Conservation (phyloP, 64 coral and sea anemone genomes). For the Montipora capricornis region DNA sequence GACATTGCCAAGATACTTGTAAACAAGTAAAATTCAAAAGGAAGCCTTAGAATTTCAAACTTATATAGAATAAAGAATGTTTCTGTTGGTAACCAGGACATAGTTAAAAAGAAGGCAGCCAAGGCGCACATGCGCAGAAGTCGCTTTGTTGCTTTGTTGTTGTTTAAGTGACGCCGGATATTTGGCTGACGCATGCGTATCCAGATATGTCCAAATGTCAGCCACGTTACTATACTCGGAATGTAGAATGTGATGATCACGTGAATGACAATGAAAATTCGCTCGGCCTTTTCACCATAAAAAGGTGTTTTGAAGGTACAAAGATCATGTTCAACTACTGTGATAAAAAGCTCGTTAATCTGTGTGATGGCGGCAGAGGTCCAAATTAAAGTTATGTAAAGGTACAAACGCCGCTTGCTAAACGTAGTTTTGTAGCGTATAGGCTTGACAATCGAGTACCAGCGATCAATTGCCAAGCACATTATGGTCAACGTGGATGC, state of each 20-base stretch:
- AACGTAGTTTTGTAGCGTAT: constrained; percentile 22
- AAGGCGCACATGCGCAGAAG: constrained; percentile 11
- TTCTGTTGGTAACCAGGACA: constrained; percentile 63
- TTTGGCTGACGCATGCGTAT: constrained; percentile 24
- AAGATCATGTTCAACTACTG: constrained; percentile 10
- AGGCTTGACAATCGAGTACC: not conserved
- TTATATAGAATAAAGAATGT: constrained; percentile 45
- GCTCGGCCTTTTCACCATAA: constrained; percentile 41
- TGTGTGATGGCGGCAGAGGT: not conserved
- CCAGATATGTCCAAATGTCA: constrained; percentile 52
- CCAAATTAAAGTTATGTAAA: not conserved
- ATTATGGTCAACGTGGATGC: too few relatives aligned
- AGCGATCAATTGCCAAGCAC: not conserved
- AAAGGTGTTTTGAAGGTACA: constrained; percentile 45
- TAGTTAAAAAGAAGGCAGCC: constrained; percentile 56
- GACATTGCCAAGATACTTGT: not conserved
- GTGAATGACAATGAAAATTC: constrained; percentile 43
- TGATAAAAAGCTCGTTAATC: constrained; percentile 29
- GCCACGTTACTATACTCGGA: not conserved
- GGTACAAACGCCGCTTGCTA: not conserved
- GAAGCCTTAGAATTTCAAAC: not conserved
- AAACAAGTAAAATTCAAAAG: constrained; percentile 34
- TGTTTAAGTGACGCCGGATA: constrained; percentile 28
- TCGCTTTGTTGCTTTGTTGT: not conserved
- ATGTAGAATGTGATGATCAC: not conserved